A percentile compares a stretch with the other conserved stretches of the same genome.
phyloP scores from a whole-genome alignment of 2,888 invertebrate genomes.

The Eristalinus sepulchralis region DNA sequence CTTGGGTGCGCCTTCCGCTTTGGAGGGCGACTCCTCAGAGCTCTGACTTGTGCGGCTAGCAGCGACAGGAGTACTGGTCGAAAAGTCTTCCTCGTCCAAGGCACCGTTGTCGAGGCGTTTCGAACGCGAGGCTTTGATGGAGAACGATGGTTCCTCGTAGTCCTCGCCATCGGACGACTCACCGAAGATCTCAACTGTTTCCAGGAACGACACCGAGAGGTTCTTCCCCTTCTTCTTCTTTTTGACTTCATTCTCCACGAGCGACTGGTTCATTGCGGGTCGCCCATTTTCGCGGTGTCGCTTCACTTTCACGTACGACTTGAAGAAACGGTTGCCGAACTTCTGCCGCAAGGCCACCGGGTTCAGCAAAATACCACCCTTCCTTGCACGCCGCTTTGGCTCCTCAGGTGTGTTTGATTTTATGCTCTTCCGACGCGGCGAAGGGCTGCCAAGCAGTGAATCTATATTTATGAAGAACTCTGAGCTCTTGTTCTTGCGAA shows the following conservation, averaged over 20 bases:
- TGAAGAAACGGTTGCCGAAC: conserved; percentile 67
- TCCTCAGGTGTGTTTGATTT: neutral
- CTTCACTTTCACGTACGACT: conserved; percentile 69
- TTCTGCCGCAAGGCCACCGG: conserved; percentile 18
- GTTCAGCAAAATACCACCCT: neutral
- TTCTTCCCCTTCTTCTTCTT: conserved; percentile 59
- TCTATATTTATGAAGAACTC: conserved; percentile 55
- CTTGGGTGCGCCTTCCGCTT: conserved; percentile 51
- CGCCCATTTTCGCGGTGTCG: neutral
- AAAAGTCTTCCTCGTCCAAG: conserved; percentile 72
- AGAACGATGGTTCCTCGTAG: conserved; percentile 18
- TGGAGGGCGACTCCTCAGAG: neutral
- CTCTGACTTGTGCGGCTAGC: neutral
- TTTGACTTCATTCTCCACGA: neutral
- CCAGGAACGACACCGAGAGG: conserved; percentile 71
- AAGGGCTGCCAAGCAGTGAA: conserved; percentile 15
- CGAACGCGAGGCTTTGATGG: conserved; percentile 47
- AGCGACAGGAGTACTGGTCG: conserved; percentile 22
- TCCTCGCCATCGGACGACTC: conserved; percentile 67
- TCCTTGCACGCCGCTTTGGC: conserved; percentile 12
- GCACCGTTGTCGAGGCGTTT: conserved; percentile 73
- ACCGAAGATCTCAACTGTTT: conserved; percentile 73
- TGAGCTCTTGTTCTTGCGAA: conserved; percentile 9
- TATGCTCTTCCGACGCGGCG: conserved; percentile 24
- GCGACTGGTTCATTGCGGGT: neutral